Base-by-base conservation (phyloP, 2,113 vertebrate genomes). In the Bujurquina vittata region DNA sequence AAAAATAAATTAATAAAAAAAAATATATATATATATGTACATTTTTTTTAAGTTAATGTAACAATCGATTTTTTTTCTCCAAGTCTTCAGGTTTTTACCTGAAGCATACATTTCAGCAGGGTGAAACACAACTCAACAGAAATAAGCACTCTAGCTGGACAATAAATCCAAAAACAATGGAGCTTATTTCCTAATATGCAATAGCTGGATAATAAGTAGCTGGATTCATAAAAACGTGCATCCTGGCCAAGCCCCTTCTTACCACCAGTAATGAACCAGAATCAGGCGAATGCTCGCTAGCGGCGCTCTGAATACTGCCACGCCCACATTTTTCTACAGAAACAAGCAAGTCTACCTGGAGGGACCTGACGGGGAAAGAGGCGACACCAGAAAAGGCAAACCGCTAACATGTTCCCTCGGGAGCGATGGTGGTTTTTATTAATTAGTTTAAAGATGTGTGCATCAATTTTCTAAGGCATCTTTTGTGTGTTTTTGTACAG, bases 121-220 rank as follows among this genome's bases (percentile, higher is more conserved):
- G 14, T 15, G 40, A 67, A 46, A 67, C 14, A 46, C 10, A 18
- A 0, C 14, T 10, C 8, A 15, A 26, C 1, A 67, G 46, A 67
- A 46, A 67, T 9, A 2, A 67, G 40, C 3, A 15, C 40, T 67
- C 8, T 26, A 67, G 46, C 22, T 4, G 22, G 40, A 67, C 63
- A 26, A 26, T 22, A 67, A 26, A 67, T 26, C 3, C 7, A 0
- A 11, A 67, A 20, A 20, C 37, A 40, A 11, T 10, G 10, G 37
- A 11, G 10, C 49, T 54, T 20, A 20, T 54, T 52, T 54, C 20
- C 20, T 10, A 55, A 55, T 55, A n/a, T 55, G 9, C 4, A 0
- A n/a, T n/a, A n/a, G n/a, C n/a, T n/a, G n/a, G n/a, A n/a, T n/a
- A n/a, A 43, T 37, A 43, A 43, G 14, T 12, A 43, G 40, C 3